Percentiles rank a stretch among this genome's conserved stretches.
phyloP scores from a whole-genome alignment of 2,113 vertebrate species.

The Fregata magnificens region DNA sequence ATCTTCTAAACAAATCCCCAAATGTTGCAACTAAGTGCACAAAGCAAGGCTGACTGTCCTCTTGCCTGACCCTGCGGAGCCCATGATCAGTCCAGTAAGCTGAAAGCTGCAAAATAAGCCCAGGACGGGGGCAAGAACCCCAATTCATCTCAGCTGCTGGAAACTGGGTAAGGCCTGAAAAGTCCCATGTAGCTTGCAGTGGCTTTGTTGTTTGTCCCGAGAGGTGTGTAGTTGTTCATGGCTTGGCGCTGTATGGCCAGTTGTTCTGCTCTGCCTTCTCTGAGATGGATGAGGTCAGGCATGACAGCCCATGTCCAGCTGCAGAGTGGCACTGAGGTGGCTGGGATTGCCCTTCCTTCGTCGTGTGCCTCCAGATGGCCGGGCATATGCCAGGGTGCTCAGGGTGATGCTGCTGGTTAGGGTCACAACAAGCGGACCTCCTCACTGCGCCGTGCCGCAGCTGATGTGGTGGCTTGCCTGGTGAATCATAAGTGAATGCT shows the following conservation, averaged over 20 bases:
- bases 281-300: not conserved
- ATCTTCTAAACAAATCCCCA: conserved; percentile 16
- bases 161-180: not conserved
- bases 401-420: rapidly evolving
- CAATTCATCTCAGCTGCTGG: rapidly evolving
- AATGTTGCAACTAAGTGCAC: not conserved
- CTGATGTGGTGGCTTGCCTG: not conserved
- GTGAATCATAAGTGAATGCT: not conserved
- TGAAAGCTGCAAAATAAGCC: not conserved
- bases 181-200: not conserved
- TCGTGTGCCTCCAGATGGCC: rapidly evolving
- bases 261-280: not conserved
- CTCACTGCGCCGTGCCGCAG: not conserved
- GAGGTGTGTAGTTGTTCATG: not conserved
- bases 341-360: not conserved
- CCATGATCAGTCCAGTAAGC: rapidly evolving
- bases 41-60: not conserved
- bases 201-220: not conserved
- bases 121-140: not conserved
- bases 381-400: rapidly evolving
- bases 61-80: not conserved
- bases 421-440: not conserved
- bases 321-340: not conserved
- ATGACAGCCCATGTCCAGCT: not conserved
- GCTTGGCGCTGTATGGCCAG: not conserved